Percentiles rank a stretch among this genome's conserved stretches.
Evolutionary conservation across 1,140 invertebrate genomes (phyloP).

Genomic region (Drosophila melanogaster): Release_6_plus_ISO1_MT NT_033777.3:16329001-16329500

Average conservation of each 20-base stretch:
- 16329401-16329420: not conserved
- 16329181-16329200: constrained; percentile 61
- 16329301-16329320: constrained; percentile 54
- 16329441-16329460: constrained; percentile 64
- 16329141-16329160: constrained; percentile 54
- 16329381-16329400: constrained; percentile 71
- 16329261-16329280: constrained; percentile 70
- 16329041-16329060: not conserved
- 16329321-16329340: constrained; percentile 68
- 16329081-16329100: constrained; percentile 55
- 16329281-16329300: constrained; percentile 57
- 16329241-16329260: constrained; percentile 54
- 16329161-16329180: constrained; percentile 59
- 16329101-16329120: constrained; percentile 21
- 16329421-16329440: constrained; percentile 29
- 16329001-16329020: constrained; percentile 45
- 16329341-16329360: constrained; percentile 55
- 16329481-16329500: constrained; percentile 59
- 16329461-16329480: constrained; percentile 45
- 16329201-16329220: constrained; percentile 39
- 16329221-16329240: constrained; percentile 14
- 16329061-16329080: constrained; percentile 51
- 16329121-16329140: constrained; percentile 58
- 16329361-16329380: constrained; percentile 65
- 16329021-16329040: constrained; percentile 12